A percentile compares a stretch with the other conserved stretches of the same genome.
phyloP scores from a whole-genome alignment of 2,888 invertebrate species.

The Ellobium chinense region DNA sequence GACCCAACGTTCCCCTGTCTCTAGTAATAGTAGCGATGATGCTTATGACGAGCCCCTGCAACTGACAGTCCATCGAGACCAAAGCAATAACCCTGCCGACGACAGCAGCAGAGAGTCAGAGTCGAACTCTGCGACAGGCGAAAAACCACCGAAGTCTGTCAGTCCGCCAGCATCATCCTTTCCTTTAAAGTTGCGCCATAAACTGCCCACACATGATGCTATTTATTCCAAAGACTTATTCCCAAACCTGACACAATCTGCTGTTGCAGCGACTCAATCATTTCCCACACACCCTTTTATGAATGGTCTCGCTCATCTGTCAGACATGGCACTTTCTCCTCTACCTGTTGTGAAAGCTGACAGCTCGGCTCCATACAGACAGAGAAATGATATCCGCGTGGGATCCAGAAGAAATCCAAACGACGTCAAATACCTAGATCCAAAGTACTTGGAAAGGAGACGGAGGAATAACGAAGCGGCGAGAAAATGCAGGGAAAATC shows the following conservation, averaged over 20 bases:
- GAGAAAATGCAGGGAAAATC: conserved; percentile 79
- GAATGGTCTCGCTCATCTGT: conserved; percentile 71
- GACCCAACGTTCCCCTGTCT: conserved; percentile 47
- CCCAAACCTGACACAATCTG: conserved; percentile 20
- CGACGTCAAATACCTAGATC: conserved; percentile 59
- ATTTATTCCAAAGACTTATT: conserved; percentile 40
- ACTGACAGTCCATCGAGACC: conserved; percentile 52
- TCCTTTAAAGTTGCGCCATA: conserved; percentile 71
- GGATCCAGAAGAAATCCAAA: conserved; percentile 26
- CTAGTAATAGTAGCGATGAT: conserved; percentile 53
- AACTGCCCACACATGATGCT: conserved; percentile 50
- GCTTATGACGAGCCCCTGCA: conserved; percentile 55
- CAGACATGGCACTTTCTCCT: conserved; percentile 68
- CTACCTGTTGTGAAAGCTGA: conserved; percentile 59
- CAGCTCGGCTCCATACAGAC: not conserved
- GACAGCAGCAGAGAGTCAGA: conserved; percentile 34
- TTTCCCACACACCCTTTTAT: conserved; percentile 54
- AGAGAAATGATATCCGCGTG: conserved; percentile 1
- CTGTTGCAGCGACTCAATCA: conserved; percentile 16
- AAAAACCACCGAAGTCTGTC: conserved; percentile 39
- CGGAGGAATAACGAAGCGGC: conserved; percentile 80
- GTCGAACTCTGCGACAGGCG: conserved; percentile 23
- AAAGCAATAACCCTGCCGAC: conserved; percentile 21
- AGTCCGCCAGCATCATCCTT: conserved; percentile 61
- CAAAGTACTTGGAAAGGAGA: conserved; percentile 79